Conservation (phyloP, 1,140 invertebrate genomes). For the Meloidogyne exigua region DNA sequence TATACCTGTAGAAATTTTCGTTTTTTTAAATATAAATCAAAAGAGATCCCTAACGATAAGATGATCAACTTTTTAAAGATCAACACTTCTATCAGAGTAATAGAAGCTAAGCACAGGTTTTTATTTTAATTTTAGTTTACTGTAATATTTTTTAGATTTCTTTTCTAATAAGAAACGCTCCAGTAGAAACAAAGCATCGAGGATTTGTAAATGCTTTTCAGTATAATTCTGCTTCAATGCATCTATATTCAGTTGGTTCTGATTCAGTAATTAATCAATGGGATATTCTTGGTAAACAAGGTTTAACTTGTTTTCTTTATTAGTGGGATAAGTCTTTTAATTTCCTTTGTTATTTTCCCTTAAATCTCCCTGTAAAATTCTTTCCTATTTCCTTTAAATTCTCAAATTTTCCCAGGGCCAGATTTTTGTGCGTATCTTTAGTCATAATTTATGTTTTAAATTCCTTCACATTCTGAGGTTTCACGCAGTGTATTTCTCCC, state of each 20-base stretch:
- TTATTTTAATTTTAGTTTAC: not conserved
- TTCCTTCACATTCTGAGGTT: not conserved
- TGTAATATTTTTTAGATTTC: constrained; percentile 82
- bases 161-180: constrained; percentile 93
- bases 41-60: too few relatives aligned
- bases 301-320: not conserved
- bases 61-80: too few relatives aligned
- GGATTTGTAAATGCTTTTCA: constrained; percentile 93
- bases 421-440: not conserved
- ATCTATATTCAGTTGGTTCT: constrained; percentile 92
- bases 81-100: too few relatives aligned
- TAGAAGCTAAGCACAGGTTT: constrained; percentile 28
- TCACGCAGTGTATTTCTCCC: not conserved
- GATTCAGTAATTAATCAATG: constrained; percentile 97
- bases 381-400: not conserved
- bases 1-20: too few relatives aligned
- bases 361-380: not conserved
- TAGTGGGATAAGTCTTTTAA: too few relatives aligned
- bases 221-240: constrained; percentile 77
- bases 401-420: not conserved
- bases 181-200: constrained; percentile 81
- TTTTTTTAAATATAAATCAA: too few relatives aligned
- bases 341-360: too few relatives aligned
- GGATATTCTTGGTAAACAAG: constrained; percentile 68
- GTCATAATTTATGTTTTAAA: not conserved